Conservation (phyloP, 37 sponge, comb jelly and placozoan genomes). For the Dysidea cf. avara region DNA sequence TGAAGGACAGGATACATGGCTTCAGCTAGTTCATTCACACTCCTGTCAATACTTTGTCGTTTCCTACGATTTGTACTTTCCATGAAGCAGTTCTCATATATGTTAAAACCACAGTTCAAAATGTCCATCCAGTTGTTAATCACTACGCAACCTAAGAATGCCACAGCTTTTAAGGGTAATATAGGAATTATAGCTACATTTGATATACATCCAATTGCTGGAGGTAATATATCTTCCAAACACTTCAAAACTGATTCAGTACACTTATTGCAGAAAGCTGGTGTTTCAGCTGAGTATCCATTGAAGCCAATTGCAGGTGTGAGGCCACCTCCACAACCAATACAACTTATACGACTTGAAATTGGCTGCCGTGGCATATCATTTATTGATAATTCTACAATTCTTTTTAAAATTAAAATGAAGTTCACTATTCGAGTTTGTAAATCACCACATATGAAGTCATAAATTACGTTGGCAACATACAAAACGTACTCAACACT, state of each 20-base stretch:
- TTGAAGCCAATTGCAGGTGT: background rate
- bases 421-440: constrained; percentile 15
- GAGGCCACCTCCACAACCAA: background rate
- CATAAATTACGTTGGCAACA: too few relatives aligned
- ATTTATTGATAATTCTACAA: background rate
- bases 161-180: too few relatives aligned
- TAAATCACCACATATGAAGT: constrained; percentile 20
- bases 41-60: background rate
- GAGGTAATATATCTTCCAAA: background rate
- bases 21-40: constrained; percentile 7
- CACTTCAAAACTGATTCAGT: background rate
- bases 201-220: constrained; percentile 18
- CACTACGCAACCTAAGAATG: too few relatives aligned
- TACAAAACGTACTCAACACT: too few relatives aligned
- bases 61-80: background rate
- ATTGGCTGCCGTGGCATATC: background rate
- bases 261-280: constrained; percentile 31
- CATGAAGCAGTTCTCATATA: constrained; percentile 7
- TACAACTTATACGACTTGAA: background rate
- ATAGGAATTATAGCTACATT: too few relatives aligned
- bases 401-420: too few relatives aligned
- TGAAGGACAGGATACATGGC: too few relatives aligned
- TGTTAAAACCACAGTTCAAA: background rate
- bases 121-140: background rate
- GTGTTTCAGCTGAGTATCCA: constrained; percentile 15